Conservation (phyloP, 2,113 vertebrate species). For the Scomber japonicus region DNA sequence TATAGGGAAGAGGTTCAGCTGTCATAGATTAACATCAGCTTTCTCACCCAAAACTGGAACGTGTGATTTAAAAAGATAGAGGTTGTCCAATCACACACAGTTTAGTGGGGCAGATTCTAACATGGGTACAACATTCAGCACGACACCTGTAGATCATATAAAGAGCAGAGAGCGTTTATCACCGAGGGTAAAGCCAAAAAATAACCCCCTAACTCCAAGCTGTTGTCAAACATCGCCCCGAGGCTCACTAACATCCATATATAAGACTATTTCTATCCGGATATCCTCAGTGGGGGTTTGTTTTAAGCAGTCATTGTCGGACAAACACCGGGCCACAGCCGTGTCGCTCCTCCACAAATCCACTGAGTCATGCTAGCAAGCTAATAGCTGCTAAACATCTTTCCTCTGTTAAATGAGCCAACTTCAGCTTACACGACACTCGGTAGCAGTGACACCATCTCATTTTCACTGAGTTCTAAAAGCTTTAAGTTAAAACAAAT, state of each 20-base stretch:
- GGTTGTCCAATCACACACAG: neutral
- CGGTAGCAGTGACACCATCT: fast-evolving
- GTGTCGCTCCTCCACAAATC: slow-evolving; percentile 82
- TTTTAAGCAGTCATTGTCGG: too few species aligned
- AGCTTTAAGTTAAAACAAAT: neutral
- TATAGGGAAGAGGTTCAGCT: slow-evolving; percentile 22
- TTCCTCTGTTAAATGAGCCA: neutral
- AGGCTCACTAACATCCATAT: neutral
- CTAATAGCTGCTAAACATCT: slow-evolving; percentile 44
- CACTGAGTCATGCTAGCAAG: slow-evolving; percentile 87
- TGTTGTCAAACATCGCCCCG: neutral
- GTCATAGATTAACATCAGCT: neutral
- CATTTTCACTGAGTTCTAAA: fast-evolving
- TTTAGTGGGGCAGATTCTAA: neutral
- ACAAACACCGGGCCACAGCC: slow-evolving; percentile 82
- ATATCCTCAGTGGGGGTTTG: too few species aligned
- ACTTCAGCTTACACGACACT: neutral
- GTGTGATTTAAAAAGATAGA: neutral
- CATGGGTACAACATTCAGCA: neutral
- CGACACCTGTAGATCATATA: slow-evolving; percentile 23
- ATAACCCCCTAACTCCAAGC: neutral
- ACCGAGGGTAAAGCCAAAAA: slow-evolving; percentile 18
- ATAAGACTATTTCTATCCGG: too few species aligned
- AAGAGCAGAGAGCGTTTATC: neutral
- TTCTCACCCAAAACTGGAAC: neutral